A percentile compares a stretch with the other conserved stretches of the same genome.
Conservation (phyloP, 2,113 vertebrate genomes). For the Hystrix brachyura region DNA sequence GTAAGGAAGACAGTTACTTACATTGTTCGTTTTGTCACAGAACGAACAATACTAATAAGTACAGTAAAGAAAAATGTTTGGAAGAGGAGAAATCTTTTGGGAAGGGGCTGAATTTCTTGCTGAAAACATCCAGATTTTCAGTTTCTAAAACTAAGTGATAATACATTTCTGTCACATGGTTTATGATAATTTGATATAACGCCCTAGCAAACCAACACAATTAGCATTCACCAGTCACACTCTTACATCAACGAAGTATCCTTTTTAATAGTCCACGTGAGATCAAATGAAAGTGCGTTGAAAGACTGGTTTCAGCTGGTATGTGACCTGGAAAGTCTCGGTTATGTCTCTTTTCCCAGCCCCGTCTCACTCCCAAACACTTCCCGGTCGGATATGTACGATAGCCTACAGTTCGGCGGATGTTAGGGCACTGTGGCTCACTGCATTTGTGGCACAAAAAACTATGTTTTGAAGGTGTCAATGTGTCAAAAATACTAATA, state of each 20-base stretch:
- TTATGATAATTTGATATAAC: not conserved
- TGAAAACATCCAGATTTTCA: slow-evolving; percentile 3
- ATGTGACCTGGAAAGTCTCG: not conserved
- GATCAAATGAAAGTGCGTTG: not conserved
- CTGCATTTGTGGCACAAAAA: not conserved
- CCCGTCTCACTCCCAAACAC: not conserved
- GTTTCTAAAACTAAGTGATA: not conserved
- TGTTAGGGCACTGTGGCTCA: not conserved
- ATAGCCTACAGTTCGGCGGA: not conserved
- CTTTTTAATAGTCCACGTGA: not conserved
- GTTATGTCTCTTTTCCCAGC: not conserved
- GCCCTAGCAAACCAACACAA: not conserved
- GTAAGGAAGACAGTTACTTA: not conserved
- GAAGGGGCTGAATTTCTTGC: not conserved
- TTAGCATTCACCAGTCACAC: not conserved
- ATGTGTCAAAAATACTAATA: not conserved
- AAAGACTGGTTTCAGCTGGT: not conserved
- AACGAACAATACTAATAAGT: slow-evolving; percentile 2
- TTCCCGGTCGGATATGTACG: not conserved
- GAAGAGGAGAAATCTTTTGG: not conserved
- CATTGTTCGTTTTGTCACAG: not conserved
- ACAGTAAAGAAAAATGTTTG: not conserved
- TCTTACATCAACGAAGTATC: not conserved
- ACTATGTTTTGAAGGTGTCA: not conserved
- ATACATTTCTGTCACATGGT: not conserved